These are phyloP conservation scores for Neelides folsomi DNA, from an alignment of 2,888 invertebrate genomes.

Conservation along the genomic window DNA sequence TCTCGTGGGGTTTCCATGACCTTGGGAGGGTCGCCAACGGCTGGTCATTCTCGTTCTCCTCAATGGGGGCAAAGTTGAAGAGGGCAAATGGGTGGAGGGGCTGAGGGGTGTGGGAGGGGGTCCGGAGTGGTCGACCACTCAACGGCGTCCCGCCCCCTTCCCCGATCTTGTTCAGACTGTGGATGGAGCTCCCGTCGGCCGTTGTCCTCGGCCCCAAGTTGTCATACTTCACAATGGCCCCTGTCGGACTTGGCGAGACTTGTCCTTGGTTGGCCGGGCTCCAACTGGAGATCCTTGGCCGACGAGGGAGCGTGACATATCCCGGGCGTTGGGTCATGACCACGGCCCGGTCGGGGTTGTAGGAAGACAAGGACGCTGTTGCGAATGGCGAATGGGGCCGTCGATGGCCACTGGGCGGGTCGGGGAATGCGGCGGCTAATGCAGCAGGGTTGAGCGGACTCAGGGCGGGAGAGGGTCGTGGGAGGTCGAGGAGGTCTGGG, in stretches of 20 bases:
- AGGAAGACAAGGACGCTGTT: constrained; percentile 44
- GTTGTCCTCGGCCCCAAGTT: constrained; percentile 82
- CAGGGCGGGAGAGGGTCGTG: constrained; percentile 42
- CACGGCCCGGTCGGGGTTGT: constrained; percentile 44
- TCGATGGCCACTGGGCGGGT: constrained; percentile 41
- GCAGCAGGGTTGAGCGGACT: constrained; percentile 27
- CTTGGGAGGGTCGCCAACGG: constrained; percentile 13
- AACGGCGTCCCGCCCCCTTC: constrained; percentile 15
- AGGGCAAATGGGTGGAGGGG: constrained; percentile 13
- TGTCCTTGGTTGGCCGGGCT: constrained; percentile 37
- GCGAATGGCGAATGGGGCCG: constrained; percentile 49
- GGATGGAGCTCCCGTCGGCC: constrained; percentile 73
- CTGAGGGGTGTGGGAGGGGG: constrained; percentile 11
- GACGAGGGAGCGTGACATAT: constrained; percentile 72
- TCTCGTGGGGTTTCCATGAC: constrained; percentile 15
- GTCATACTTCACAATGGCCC: constrained; percentile 55
- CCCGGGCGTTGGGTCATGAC: constrained; percentile 57
- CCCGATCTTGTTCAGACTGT: constrained; percentile 62
- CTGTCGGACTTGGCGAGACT: constrained; percentile 21
- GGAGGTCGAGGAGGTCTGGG: constrained; percentile 39
- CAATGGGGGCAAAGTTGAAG: constrained; percentile 24
- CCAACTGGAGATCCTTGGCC: constrained; percentile 66
- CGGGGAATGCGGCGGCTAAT: constrained; percentile 38
- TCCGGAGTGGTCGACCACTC: constrained; percentile 10
- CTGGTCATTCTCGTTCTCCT: constrained; percentile 16